Conservation (phyloP, 2,797 vertebrate genomes). For the Linurgus olivaceus region DNA sequence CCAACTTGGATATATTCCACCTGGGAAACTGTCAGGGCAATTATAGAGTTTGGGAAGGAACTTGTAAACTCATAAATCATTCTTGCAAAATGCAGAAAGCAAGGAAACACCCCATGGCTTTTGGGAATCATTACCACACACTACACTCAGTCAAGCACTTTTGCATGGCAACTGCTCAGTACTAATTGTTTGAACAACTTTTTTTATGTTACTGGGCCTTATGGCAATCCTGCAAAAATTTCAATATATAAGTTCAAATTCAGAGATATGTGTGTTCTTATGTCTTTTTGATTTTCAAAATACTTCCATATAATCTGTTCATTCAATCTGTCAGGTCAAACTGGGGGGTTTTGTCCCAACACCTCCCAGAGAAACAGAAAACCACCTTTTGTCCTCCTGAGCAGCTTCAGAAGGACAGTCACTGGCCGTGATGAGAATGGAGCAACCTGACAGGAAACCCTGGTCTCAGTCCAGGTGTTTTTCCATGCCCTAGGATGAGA, state of each 20-base stretch:
- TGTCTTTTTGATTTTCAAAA: not conserved
- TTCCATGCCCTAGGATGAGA: not conserved
- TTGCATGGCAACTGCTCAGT: not conserved
- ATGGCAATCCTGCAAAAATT: not conserved
- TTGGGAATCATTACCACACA: not conserved
- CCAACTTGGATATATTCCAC: not conserved
- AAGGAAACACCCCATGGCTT: slow-evolving; percentile 17
- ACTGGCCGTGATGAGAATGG: rapidly evolving
- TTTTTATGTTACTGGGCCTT: not conserved
- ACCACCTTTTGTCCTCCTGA: not conserved
- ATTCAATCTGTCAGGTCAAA: not conserved
- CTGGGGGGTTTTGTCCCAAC: rapidly evolving
- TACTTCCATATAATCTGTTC: not conserved
- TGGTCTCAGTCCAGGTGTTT: not conserved
- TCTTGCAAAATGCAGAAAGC: slow-evolving; percentile 10
- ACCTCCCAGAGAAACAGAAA: not conserved
- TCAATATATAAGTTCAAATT: not conserved
- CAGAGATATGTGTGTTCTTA: not conserved
- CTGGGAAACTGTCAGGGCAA: not conserved
- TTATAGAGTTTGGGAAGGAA: slow-evolving; percentile 17
- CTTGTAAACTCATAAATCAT: slow-evolving; percentile 52
- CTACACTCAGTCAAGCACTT: not conserved
- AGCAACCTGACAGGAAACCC: not conserved
- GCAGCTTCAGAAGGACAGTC: not conserved
- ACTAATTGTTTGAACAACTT: not conserved